phyloP scores from a whole-genome alignment of 2,888 invertebrate genomes.

The Drosophila sordidula region DNA sequence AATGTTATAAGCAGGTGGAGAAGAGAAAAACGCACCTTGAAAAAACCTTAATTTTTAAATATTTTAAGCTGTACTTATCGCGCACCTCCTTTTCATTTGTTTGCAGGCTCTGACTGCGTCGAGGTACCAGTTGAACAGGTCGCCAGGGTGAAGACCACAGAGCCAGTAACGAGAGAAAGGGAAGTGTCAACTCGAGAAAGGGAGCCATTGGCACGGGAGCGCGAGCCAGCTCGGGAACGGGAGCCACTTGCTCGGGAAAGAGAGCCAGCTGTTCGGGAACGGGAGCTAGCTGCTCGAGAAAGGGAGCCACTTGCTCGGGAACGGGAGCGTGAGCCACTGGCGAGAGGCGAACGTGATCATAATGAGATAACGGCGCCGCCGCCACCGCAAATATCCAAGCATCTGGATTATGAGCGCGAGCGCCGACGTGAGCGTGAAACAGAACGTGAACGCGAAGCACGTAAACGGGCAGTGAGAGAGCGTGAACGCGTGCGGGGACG shows the following conservation, averaged over 20 bases:
- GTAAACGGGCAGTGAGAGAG: conserved; percentile 42
- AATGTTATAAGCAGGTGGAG: too few species aligned
- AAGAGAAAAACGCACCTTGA: too few species aligned
- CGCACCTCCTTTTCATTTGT: conserved; percentile 6
- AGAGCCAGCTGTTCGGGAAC: conserved; percentile 30
- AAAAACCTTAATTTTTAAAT: too few species aligned
- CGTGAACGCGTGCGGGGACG: conserved; percentile 49
- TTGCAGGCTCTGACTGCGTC: conserved; percentile 85
- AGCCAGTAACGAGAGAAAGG: conserved; percentile 12
- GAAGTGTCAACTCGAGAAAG: conserved; percentile 21
- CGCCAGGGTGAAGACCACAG: conserved; percentile 32
- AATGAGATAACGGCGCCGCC: conserved; percentile 71
- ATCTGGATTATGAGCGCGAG: conserved; percentile 71
- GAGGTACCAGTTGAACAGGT: conserved; percentile 83
- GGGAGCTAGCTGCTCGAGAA: conserved; percentile 39
- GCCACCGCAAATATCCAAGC: conserved; percentile 77
- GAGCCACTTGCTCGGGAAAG: conserved; percentile 31
- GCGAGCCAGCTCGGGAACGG: conserved; percentile 14
- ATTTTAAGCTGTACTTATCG: too few species aligned
- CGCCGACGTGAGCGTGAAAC: conserved; percentile 55
- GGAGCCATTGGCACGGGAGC: conserved; percentile 16
- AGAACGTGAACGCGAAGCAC: conserved; percentile 64
- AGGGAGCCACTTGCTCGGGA: conserved; percentile 41
- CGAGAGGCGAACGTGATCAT: not conserved
- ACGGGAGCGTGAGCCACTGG: conserved; percentile 22